Conservation (phyloP, 2,888 invertebrate genomes). For the Scaptomyza polygonia region DNA sequence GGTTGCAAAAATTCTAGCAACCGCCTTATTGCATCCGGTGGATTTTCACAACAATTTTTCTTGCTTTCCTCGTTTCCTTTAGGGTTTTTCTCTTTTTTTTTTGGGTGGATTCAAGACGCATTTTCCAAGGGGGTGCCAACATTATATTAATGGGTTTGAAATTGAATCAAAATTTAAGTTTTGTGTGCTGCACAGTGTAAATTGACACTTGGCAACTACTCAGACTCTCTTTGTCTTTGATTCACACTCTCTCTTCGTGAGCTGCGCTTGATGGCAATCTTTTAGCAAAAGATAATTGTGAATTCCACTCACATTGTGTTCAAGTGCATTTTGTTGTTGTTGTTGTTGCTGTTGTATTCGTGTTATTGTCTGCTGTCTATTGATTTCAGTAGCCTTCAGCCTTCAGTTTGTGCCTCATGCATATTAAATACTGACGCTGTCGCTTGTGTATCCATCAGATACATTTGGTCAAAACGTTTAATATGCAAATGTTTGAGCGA, state of each 20-base stretch:
- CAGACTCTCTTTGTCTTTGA: slow-evolving; percentile 5
- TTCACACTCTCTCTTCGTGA: slow-evolving; percentile 9
- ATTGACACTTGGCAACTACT: not conserved
- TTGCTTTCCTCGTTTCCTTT: not conserved
- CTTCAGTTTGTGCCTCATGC: slow-evolving; percentile 64
- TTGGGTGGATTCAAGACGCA: slow-evolving; percentile 22
- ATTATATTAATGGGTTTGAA: slow-evolving; percentile 5
- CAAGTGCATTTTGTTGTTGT: slow-evolving; percentile 48
- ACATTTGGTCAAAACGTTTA: slow-evolving; percentile 45
- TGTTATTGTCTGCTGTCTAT: slow-evolving; percentile 50
- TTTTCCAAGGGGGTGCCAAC: slow-evolving; percentile 24
- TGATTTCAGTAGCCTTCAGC: slow-evolving; percentile 77
- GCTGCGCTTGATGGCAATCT: slow-evolving; percentile 32
- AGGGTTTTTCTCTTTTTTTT: not conserved
- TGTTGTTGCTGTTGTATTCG: slow-evolving; percentile 3
- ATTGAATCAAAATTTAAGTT: not conserved
- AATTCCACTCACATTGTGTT: slow-evolving; percentile 64
- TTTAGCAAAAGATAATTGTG: slow-evolving; percentile 41
- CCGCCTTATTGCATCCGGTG: slow-evolving; percentile 60
- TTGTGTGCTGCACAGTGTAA: not conserved
- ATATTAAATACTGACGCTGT: slow-evolving; percentile 56
- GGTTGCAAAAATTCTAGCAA: slow-evolving; percentile 56
- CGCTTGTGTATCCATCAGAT: slow-evolving; percentile 32
- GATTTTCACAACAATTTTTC: slow-evolving; percentile 24
- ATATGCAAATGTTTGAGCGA: slow-evolving; percentile 52